Evolutionary conservation across 2,797 vertebrate genomes (phyloP), one percentile per base, ranked within the genome.

Genomic region (Crenuchus spilurus): DNA sequence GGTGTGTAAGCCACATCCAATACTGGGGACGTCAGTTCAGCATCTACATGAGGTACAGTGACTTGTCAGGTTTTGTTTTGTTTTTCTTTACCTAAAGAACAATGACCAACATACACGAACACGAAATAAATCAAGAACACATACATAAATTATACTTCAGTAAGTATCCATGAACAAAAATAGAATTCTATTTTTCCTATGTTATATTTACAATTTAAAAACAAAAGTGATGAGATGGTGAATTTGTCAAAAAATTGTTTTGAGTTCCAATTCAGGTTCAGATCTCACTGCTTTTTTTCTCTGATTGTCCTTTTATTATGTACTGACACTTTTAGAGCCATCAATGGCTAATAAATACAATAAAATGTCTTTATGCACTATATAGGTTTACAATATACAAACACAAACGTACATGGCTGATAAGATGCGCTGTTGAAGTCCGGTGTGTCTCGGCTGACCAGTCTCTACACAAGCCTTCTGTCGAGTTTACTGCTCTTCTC

Each of bases 131-230:
- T 85, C 84, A 80, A 84, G 69, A 90, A 88, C 82, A 92, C 94
- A 95, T 93, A 94, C 95, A 97, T 96, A 98, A 98, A 91, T 96
- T 97, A 96, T 93, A 94, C 91, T 93, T 96, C 91, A 94, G 93
- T 93, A 95, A 92, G 89, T 92, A 95, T 91, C 88, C 90, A 92
- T 94, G 94, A 95, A 95, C 94, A 96, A 96, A 97, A 98, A 98
- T 96, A 98, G 92, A 95, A 93, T 92, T 95, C 92, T 95, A 96
- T 95, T 93, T n/a, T 86, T 95, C 93, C 95, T 96, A 96, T 96
- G 94, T 96, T 96, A 94, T 97, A 98, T 98, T 96, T 98, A 98
- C 95, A 95, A 94, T 94, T 49, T 52, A 37, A 58, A 26, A 90
- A 94, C n/a, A 92, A 18, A 90, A 90, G 11, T 16, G 93, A 95